Evolutionary conservation across 2,888 invertebrate species (phyloP), one percentile per base, ranked within the genome.

Genomic region (Polietes domitor): DNA sequence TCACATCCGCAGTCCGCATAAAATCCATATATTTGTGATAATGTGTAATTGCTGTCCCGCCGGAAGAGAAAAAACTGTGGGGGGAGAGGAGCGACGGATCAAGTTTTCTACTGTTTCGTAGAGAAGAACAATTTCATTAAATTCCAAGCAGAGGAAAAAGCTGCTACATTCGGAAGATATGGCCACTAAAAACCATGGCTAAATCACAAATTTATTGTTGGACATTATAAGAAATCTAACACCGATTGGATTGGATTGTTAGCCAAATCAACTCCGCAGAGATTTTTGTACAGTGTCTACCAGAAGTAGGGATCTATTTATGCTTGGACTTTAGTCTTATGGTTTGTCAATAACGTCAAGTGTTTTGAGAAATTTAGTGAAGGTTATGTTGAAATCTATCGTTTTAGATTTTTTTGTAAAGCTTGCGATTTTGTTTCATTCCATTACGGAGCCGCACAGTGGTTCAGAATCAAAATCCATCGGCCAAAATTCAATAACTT

Each of bases 181-280:
- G 26, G 68, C 55, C 68, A 41, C 55, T 43, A 77, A 77, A 77
- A 68, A 55, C 58, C 77, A 58, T 70, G 70, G 43, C 70, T 58
- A 68, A 76, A 68, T 55, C 26, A 41, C 24, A 55, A 76, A 76
- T 76, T 76, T 68, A 76, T 76, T 24, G 24, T 9, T 47, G 21
- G n/a, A 12, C 53, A 68, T 55, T 55, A 37, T 21, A 32, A 24
- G 76, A 76, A 76, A 76, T 68, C 68, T 55, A 76, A 76, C 68
- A 76, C 76, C 61, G 17, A 32, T 24, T 28, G 43, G 24, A 17
- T 15, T 61, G 43, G n/a, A 17, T 61, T 47, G 32, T 65, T 32
- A 4, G 24, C 37, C 4, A 24, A 6, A 2, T 26, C 21, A 9
- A 7, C 58, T 17, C 41, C 21, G 15, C 15, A 15, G 12, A 37